A percentile compares a stretch with the other conserved stretches of the same genome.
These are phyloP conservation scores for Drosophila trapezifrons DNA, from an alignment of 1,140 invertebrate species.

Conservation along the genomic window DNA sequence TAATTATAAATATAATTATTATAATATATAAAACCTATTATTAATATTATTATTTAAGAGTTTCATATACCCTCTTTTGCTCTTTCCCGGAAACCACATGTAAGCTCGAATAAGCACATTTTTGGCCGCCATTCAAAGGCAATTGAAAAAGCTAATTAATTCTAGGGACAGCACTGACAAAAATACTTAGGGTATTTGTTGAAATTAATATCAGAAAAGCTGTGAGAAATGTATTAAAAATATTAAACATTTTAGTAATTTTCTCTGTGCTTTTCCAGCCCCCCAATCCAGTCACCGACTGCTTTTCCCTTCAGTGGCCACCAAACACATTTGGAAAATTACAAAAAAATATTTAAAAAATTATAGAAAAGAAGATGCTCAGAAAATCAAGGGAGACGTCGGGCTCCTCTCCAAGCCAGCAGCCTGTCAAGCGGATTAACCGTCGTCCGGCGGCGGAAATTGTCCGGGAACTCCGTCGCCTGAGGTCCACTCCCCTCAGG, in stretches of 20 bases:
- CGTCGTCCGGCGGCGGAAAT: constrained; percentile 53
- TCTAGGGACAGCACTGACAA: not conserved
- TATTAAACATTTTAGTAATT: too few relatives aligned
- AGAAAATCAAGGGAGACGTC: not conserved
- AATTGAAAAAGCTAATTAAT: constrained; percentile 48
- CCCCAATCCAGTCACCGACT: too few relatives aligned
- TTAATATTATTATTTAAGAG: not conserved
- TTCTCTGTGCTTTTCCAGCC: not conserved
- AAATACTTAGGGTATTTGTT: not conserved
- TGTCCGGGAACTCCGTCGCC: constrained; percentile 35
- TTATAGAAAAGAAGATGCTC: not conserved
- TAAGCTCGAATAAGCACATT: constrained; percentile 2
- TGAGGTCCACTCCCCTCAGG: constrained; percentile 19
- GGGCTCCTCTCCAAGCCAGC: not conserved
- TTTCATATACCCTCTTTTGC: constrained; percentile 1
- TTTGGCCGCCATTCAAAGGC: constrained; percentile 46
- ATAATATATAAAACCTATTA: too few relatives aligned
- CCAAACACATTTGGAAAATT: too few relatives aligned
- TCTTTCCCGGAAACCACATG: not conserved
- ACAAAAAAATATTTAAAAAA: not conserved
- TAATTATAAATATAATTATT: not conserved
- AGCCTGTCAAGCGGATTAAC: not conserved
- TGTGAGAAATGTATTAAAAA: not conserved
- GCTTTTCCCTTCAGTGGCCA: too few relatives aligned
- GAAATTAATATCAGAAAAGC: not conserved